Conservation (phyloP, 2,888 invertebrate species). For the Allolobophora icterica region DNA sequence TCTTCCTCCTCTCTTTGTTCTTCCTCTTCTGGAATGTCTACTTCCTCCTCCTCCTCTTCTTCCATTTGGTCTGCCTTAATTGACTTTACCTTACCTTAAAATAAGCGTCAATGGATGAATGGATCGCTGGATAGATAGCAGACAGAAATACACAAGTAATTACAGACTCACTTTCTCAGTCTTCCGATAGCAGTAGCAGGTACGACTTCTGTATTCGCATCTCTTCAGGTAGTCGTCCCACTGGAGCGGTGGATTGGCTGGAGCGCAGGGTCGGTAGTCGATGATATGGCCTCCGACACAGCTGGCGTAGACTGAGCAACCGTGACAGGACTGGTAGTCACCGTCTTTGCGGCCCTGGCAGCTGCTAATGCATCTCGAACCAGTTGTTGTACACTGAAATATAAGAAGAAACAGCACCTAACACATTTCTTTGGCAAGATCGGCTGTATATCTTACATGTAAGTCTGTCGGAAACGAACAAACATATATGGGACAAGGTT, state of each 20-base stretch:
- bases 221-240: conserved; percentile 45
- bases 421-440: neutral
- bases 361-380: conserved; percentile 9
- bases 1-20: too few species aligned
- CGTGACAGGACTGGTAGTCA: conserved; percentile 44
- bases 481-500: too few species aligned
- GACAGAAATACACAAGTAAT: too few species aligned
- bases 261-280: conserved; percentile 36
- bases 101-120: too few species aligned
- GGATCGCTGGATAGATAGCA: too few species aligned
- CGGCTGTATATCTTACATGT: too few species aligned
- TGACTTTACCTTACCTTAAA: too few species aligned
- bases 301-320: conserved; percentile 36
- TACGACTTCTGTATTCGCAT: conserved; percentile 38
- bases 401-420: neutral
- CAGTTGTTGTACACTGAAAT: neutral
- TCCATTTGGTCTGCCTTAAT: too few species aligned
- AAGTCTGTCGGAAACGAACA: too few species aligned
- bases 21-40: too few species aligned
- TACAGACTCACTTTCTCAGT: too few species aligned
- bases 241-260: neutral
- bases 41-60: too few species aligned
- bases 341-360: conserved; percentile 37
- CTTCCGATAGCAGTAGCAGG: conserved; percentile 34
- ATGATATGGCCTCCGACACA: conserved; percentile 36